Percentiles rank a stretch among this genome's conserved stretches.
These are phyloP conservation scores for Microctonus aethiopoides DNA, from an alignment of 2,888 invertebrate species.

Conservation along the genomic window DNA sequence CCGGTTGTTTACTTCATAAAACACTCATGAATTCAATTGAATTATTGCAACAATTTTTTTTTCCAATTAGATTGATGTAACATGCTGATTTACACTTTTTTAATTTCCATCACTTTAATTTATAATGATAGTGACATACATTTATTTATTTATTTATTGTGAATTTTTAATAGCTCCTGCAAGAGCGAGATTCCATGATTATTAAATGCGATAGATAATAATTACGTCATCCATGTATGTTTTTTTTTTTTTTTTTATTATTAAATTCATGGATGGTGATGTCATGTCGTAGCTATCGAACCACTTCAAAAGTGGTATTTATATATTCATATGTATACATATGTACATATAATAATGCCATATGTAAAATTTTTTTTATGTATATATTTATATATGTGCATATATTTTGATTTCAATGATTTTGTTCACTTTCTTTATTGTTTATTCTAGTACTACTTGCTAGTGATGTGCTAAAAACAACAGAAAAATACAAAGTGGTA, in stretches of 20 bases:
- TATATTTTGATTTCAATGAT: neutral
- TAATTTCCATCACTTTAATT: constrained; percentile 1
- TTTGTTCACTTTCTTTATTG: too few relatives aligned
- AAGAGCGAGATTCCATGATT: neutral
- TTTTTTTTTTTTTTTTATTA: too few relatives aligned
- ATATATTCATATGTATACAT: too few relatives aligned
- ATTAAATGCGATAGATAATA: neutral
- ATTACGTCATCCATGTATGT: constrained; percentile 18
- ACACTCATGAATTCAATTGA: neutral
- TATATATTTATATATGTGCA: neutral
- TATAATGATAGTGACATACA: constrained; percentile 20
- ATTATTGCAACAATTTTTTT: neutral
- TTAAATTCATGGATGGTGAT: constrained; percentile 23
- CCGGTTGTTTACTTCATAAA: neutral
- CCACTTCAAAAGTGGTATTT: neutral
- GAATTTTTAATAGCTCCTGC: neutral
- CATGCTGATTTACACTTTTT: neutral
- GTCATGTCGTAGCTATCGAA: constrained; percentile 24
- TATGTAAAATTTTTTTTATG: neutral
- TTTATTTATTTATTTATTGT: neutral
- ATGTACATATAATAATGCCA: constrained; percentile 1
- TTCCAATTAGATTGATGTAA: neutral
- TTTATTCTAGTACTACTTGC: too few relatives aligned
- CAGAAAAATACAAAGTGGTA: neutral
- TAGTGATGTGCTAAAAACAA: too few relatives aligned